These are phyloP conservation scores for Pantelozetes paolii DNA, from an alignment of 2,888 invertebrate genomes.

Conservation along the genomic window DNA sequence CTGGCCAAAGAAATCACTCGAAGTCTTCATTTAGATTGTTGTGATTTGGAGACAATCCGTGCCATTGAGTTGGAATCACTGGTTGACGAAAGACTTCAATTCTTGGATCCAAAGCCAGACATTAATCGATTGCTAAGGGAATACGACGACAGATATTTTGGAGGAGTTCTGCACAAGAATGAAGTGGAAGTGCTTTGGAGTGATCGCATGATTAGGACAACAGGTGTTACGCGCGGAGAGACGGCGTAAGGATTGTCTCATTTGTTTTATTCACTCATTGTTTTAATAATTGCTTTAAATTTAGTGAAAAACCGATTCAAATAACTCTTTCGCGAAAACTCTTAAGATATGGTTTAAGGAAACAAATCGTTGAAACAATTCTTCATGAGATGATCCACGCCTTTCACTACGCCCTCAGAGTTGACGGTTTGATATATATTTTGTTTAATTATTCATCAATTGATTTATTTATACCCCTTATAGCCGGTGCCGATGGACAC, in stretches of 20 bases:
- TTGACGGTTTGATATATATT: neutral
- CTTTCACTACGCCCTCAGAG: neutral
- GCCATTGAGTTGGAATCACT: conserved; percentile 50
- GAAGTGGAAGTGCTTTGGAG: conserved; percentile 85
- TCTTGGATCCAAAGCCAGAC: conserved; percentile 91
- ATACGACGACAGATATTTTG: conserved; percentile 82
- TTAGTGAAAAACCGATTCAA: neutral
- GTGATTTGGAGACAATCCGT: neutral
- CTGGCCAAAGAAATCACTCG: neutral
- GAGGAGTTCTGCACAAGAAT: conserved; percentile 61
- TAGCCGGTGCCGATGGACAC: conserved; percentile 68
- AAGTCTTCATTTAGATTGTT: neutral
- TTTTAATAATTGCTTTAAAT: neutral
- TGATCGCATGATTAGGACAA: conserved; percentile 78
- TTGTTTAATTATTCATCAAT: neutral
- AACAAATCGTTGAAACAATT: conserved; percentile 93
- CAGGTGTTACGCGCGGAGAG: conserved; percentile 36
- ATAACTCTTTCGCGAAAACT: conserved; percentile 62
- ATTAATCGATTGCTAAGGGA: conserved; percentile 74
- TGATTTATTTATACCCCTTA: too few species aligned
- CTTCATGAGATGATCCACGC: conserved; percentile 91
- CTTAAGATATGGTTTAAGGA: conserved; percentile 81
- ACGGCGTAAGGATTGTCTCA: neutral
- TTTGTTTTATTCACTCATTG: neutral
- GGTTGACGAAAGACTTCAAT: conserved; percentile 74